Base-by-base conservation (phyloP, 2,113 vertebrate species). In the Ariopsis seemanni region DNA sequence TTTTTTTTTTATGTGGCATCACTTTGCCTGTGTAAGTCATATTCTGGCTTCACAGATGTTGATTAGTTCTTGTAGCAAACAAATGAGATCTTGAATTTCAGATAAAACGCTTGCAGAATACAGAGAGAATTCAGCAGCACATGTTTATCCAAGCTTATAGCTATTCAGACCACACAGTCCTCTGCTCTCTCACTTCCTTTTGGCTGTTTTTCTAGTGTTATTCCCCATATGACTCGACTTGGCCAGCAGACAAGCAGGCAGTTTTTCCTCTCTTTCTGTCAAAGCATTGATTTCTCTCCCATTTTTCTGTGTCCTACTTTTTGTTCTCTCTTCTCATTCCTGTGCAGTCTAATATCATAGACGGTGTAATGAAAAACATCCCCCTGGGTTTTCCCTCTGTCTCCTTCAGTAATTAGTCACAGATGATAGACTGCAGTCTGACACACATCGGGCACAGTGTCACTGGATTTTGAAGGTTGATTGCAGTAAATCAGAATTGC, bases 401-500 rank as follows among this genome's bases (percentile, higher is more conserved):
- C 57, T 57, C 86, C 88, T 87, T 83, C 91, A 69, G 88, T 92
- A 92, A 94, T 92, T 83, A 88, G 34, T 91, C 62, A 88, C 92
- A 93, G 90, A 93, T 92, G 90, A 90, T 82, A 89, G 48, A 60
- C 83, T 85, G 72, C 80, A 62, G 52, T 82, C 20, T 42, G 63
- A 88, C 84, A 89, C 91, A 75, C 78, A 88, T 86, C 83, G 88
- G 79, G 30, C 52, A 62, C 88, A 88, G 60, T 80, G 75, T 53
- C 88, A 88, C 89, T 91, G 65, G 83, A 85, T 88, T 88, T 75
- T 65, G n/a, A 87, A 71, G 55, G 63, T 57, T 86, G 90, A 90
- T 55, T 82, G 34, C 72, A 75, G 57, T 34, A 60, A 11, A 82
- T 83, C 48, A 65, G 17, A 57, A 86, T 20, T 20, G 15, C 25